A percentile compares a stretch with the other conserved stretches of the same genome.
phyloP scores from a whole-genome alignment of 1,140 invertebrate species.

The Caenorhabditis inopinata region DNA sequence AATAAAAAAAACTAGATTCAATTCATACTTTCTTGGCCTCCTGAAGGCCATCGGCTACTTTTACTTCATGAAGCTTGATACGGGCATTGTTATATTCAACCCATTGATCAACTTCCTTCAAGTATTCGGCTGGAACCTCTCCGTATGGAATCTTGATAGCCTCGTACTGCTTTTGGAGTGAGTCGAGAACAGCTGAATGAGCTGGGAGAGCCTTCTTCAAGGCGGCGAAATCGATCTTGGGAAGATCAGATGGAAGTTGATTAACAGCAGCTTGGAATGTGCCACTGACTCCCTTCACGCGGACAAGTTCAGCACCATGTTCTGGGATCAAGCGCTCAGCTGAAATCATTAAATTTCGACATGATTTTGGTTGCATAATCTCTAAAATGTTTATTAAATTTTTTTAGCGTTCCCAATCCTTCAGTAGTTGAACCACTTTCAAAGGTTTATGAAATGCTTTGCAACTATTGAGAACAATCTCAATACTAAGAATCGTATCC shows the following conservation, averaged over 20 bases:
- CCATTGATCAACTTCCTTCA: slow-evolving; percentile 61
- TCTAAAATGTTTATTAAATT: no score
- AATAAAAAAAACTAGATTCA: background rate
- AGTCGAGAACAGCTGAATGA: slow-evolving; percentile 57
- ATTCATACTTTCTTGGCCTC: slow-evolving; percentile 62
- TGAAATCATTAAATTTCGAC: background rate
- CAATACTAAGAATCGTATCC: no score
- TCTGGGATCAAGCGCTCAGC: slow-evolving; percentile 51
- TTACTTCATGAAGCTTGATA: slow-evolving; percentile 57
- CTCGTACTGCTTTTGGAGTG: slow-evolving; percentile 66
- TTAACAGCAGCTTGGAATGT: slow-evolving; percentile 56
- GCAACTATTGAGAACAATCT: no score
- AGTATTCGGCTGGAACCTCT: slow-evolving; percentile 55
- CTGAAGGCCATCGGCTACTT: slow-evolving; percentile 58
- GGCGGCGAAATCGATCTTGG: slow-evolving; percentile 64
- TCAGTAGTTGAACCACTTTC: no score
- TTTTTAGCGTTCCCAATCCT: no score
- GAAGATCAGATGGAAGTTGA: slow-evolving; percentile 60
- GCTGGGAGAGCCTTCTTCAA: slow-evolving; percentile 64
- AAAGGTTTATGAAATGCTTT: no score
- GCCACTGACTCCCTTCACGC: slow-evolving; percentile 59
- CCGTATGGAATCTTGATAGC: slow-evolving; percentile 63
- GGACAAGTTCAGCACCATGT: slow-evolving; percentile 56
- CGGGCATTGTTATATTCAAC: slow-evolving; percentile 60
- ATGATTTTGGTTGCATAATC: background rate